A percentile compares a stretch with the other conserved stretches of the same genome.
Evolutionary conservation across 2,888 invertebrate species (phyloP).

Genomic region (Phragmatobia fuliginosa): DNA sequence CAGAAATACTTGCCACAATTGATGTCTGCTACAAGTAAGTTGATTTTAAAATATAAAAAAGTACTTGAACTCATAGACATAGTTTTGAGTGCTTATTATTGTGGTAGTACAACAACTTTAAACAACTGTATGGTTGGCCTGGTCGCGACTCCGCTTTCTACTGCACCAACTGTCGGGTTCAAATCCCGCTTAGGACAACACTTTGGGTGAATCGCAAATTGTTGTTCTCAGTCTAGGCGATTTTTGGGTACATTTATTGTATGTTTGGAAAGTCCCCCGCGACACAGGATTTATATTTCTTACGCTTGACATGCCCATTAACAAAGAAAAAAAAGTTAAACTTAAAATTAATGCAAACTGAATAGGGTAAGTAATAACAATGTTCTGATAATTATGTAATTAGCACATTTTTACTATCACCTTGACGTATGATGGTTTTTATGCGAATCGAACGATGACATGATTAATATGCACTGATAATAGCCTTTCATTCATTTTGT

Average conservation of each 20-base stretch:
- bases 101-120: too few relatives aligned
- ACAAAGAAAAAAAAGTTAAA: not conserved
- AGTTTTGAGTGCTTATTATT: not conserved
- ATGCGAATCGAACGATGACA: not conserved
- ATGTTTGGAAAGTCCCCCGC: too few relatives aligned
- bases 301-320: too few relatives aligned
- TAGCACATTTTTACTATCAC: not conserved
- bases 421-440: not conserved
- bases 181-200: too few relatives aligned
- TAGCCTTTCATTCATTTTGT: not conserved
- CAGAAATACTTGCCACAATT: slow-evolving; percentile 96
- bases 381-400: not conserved
- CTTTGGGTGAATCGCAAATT: too few relatives aligned
- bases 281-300: too few relatives aligned
- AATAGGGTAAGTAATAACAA: not conserved
- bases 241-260: too few relatives aligned
- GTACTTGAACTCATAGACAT: not conserved
- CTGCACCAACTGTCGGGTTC: too few relatives aligned
- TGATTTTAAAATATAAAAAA: not conserved
- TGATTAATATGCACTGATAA: not conserved
- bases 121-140: too few relatives aligned
- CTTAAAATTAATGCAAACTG: not conserved
- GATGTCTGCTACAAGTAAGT: slow-evolving; percentile 90
- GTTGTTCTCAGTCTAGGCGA: too few relatives aligned
- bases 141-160: too few relatives aligned